Evolutionary conservation across 2,113 vertebrate genomes (phyloP), one percentile per base, ranked within the genome.

Genomic region (Gavia stellata): DNA sequence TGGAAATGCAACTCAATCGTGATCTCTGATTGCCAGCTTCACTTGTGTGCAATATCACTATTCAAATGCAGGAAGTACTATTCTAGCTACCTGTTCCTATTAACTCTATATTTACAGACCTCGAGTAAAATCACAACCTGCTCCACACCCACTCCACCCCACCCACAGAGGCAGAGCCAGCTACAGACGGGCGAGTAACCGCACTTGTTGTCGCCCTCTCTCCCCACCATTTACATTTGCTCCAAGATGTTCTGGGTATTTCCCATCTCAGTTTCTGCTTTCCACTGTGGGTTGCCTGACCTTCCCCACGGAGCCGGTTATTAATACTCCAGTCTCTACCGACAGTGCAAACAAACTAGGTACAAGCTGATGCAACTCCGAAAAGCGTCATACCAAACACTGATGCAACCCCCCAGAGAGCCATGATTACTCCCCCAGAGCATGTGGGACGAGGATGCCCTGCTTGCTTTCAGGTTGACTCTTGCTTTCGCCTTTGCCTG

Each of bases 311-410:
- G 97, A 95, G 72, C 45, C 13, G 2, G 59, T 97, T 94, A 96
- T 97, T 97, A 97, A 96, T 92, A 92, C 88, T n/a, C 72, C 40
- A 25, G 86, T 95, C 79, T 83, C 95, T 40, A 68, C 78, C 14
- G 12, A 95, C 92, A 79, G 50, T 7, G 4, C 86, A 96, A 93
- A 96, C 92, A 90, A 89, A 94, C 81, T 29, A 86, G 52, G 83
- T 49, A 68, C 10, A 16, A 80, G 85, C 96, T 98, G 98, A 98
- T 70, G 97, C 97, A 98, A 98, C 93, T 90, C 94, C 87, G 94
- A 86, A 63, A 91, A 96, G 86, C 5, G 93, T 59, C 12, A 31
- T 49, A 86, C 34, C 81, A 68, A 95, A 58, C 5, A 1, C 88
- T 96, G 95, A 92, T 84, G 97, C 89, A 97, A 96, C 86, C 58